Percentiles rank a stretch among this genome's conserved stretches.
Conservation (phyloP, 2,888 invertebrate species). For the Apodemia duryi region DNA sequence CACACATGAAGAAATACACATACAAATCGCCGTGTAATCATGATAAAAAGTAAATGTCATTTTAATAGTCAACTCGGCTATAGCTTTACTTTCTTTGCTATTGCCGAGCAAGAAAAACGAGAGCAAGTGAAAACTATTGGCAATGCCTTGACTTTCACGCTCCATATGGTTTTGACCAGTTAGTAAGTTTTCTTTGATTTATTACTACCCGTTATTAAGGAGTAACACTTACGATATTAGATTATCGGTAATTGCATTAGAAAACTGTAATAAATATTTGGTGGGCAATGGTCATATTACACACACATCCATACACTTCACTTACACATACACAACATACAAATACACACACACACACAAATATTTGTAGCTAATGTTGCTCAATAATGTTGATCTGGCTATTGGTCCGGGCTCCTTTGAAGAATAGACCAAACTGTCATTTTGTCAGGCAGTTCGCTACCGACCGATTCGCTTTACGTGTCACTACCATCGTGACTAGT, state of each 20-base stretch:
- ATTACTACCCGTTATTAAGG: constrained; percentile 10
- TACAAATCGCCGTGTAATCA: not conserved
- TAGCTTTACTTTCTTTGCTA: not conserved
- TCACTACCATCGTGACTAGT: no score
- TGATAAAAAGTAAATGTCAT: constrained; percentile 11
- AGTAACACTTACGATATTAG: not conserved
- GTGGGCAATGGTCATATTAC: no score
- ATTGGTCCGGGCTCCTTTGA: no score
- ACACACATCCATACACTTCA: no score
- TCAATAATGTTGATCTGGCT: no score
- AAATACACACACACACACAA: no score
- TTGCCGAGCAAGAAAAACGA: constrained; percentile 29
- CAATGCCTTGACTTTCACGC: constrained; percentile 31
- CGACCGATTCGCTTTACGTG: no score
- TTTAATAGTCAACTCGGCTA: constrained; percentile 2
- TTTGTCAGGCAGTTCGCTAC: no score
- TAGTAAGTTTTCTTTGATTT: constrained; percentile 24
- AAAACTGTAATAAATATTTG: no score
- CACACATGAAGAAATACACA: not conserved
- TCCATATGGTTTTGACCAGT: constrained; percentile 33
- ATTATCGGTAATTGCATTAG: not conserved
- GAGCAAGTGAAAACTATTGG: constrained; percentile 31
- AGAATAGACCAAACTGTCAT: no score
- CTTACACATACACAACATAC: no score
- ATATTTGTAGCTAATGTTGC: no score